Conservation (phyloP, 2,113 vertebrate genomes). For the Macquaria australasica region DNA sequence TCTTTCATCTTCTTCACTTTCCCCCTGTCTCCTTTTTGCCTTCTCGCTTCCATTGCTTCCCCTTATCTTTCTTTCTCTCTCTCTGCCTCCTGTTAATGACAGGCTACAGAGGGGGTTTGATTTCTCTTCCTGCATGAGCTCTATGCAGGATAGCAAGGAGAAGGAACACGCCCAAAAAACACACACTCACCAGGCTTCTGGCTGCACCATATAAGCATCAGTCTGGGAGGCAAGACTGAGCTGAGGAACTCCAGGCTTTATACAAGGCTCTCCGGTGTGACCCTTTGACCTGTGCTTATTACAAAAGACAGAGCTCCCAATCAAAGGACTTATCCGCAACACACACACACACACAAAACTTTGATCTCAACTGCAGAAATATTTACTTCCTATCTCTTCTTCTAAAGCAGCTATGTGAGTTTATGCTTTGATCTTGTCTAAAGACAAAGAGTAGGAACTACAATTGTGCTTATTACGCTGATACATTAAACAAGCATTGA, state of each 20-base stretch:
- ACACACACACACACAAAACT: not conserved
- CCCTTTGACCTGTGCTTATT: conserved; percentile 25
- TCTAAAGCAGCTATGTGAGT: not conserved
- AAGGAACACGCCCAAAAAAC: conserved; percentile 29
- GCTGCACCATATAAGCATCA: not conserved
- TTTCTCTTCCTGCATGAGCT: conserved; percentile 21
- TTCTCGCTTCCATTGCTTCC: conserved; percentile 29
- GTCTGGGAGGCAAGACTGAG: conserved; percentile 11
- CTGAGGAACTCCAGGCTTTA: conserved; percentile 14
- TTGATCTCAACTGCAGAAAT: not conserved
- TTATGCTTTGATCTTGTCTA: not conserved
- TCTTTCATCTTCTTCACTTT: conserved; percentile 53
- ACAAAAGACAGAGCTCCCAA: conserved; percentile 21
- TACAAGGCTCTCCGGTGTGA: not conserved
- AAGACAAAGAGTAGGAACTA: not conserved
- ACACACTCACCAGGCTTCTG: not conserved
- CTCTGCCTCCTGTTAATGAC: conserved; percentile 42
- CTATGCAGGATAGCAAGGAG: conserved; percentile 14
- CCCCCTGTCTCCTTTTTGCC: not conserved
- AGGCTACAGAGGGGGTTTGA: conserved; percentile 4
- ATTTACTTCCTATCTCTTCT: no score
- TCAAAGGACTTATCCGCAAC: not conserved
- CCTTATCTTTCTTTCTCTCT: conserved; percentile 36
- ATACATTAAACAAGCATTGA: not conserved
- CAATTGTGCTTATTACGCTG: not conserved